These are phyloP conservation scores for Pogonophryne albipinna DNA, from an alignment of 2,797 vertebrate genomes.

Conservation along the genomic window DNA sequence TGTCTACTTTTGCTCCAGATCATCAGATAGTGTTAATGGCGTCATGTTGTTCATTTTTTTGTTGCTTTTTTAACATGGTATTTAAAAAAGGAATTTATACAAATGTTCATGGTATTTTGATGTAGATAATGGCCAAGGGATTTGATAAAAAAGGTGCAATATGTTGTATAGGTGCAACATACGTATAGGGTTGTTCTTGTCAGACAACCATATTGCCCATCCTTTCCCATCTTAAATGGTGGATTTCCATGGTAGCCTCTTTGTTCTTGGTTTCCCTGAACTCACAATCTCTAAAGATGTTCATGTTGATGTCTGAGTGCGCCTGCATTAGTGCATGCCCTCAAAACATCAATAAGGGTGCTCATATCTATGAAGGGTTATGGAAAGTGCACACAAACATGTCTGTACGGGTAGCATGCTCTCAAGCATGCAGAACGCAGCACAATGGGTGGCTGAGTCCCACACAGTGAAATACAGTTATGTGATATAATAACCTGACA, in stretches of 20 bases:
- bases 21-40: neutral
- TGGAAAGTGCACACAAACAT: constrained; percentile 62
- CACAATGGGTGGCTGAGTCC: neutral
- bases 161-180: neutral
- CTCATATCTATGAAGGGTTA: constrained; percentile 67
- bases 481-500: neutral
- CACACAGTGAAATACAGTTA: constrained; percentile 9
- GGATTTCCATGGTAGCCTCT: constrained; percentile 14
- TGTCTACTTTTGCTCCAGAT: neutral
- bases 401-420: constrained; percentile 48
- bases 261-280: constrained; percentile 35
- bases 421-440: constrained; percentile 39
- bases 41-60: neutral
- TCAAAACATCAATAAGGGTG: constrained; percentile 72
- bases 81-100: neutral
- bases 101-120: neutral
- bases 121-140: neutral
- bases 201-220: neutral
- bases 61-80: neutral
- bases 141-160: neutral
- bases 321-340: constrained; percentile 52
- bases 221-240: neutral
- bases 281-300: constrained; percentile 47
- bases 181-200: neutral
- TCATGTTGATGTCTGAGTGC: constrained; percentile 51